These are phyloP conservation scores for Helarctos malayanus DNA, from an alignment of 2,797 vertebrate species.

Conservation along the genomic window DNA sequence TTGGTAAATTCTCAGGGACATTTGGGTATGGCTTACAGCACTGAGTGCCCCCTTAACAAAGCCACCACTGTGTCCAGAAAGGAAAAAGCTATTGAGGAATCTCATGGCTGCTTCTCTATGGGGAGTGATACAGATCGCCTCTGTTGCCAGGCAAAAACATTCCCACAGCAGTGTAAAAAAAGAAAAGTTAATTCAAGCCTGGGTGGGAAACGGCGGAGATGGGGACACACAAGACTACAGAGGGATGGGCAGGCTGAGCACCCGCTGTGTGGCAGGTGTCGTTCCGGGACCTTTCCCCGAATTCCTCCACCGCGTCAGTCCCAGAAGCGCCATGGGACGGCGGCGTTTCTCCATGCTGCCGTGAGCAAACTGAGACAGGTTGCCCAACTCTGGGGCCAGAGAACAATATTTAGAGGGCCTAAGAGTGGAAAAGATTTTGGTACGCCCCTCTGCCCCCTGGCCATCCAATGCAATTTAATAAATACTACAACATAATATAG, in stretches of 20 bases:
- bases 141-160: conserved; percentile 71
- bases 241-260: conserved; percentile 59
- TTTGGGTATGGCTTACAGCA: conserved; percentile 59
- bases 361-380: neutral
- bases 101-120: conserved; percentile 47
- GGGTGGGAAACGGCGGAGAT: neutral
- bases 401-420: neutral
- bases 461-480: conserved; percentile 4
- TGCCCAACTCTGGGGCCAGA: neutral
- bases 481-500: neutral
- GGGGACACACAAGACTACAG: neutral
- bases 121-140: conserved; percentile 72
- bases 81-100: conserved; percentile 79
- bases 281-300: neutral
- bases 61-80: conserved; percentile 81
- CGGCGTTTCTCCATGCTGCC: neutral
- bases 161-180: conserved; percentile 72
- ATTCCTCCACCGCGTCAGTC: fast-evolving
- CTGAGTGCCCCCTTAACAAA: conserved; percentile 74
- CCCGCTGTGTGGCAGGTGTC: neutral
- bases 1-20: conserved; percentile 71
- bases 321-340: neutral
- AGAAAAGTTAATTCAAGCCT: conserved; percentile 65
- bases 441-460: neutral
- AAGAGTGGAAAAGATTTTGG: neutral